Conservation (phyloP, 1,140 invertebrate species). For the Platorchestia sp. region DNA sequence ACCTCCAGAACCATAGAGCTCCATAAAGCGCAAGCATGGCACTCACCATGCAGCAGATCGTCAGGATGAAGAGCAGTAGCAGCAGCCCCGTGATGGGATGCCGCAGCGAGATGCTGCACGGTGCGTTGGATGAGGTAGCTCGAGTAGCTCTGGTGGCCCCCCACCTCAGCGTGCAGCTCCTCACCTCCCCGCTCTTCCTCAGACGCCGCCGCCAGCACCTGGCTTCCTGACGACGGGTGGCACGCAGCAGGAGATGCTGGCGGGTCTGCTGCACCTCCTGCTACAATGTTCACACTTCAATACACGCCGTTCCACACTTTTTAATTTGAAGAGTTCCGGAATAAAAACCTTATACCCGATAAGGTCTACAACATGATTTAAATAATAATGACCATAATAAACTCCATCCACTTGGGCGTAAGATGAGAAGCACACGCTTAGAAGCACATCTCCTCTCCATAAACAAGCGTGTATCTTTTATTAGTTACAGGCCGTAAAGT, state of each 20-base stretch:
- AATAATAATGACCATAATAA: too few species aligned
- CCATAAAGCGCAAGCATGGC: not conserved
- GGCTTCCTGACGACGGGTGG: not conserved
- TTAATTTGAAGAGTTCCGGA: too few species aligned
- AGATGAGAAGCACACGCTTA: too few species aligned
- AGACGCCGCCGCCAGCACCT: not conserved
- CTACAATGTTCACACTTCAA: not conserved
- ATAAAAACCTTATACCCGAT: too few species aligned
- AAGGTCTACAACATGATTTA: too few species aligned
- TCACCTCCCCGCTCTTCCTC: not conserved
- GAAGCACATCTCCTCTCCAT: too few species aligned
- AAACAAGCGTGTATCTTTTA: too few species aligned
- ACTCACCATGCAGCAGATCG: not conserved
- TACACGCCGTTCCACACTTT: not conserved
- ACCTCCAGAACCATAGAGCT: not conserved
- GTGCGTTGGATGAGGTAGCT: constrained; percentile 22
- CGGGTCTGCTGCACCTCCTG: not conserved
- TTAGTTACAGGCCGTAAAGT: too few species aligned
- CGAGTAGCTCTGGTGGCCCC: not conserved
- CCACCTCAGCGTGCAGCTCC: not conserved
- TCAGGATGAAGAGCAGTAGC: not conserved
- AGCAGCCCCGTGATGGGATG: not conserved
- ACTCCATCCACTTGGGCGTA: too few species aligned
- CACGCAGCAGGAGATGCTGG: not conserved
- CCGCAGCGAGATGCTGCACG: not conserved